Base-by-base conservation (phyloP, 2,113 vertebrate genomes). In the Pachycephala philippinensis region DNA sequence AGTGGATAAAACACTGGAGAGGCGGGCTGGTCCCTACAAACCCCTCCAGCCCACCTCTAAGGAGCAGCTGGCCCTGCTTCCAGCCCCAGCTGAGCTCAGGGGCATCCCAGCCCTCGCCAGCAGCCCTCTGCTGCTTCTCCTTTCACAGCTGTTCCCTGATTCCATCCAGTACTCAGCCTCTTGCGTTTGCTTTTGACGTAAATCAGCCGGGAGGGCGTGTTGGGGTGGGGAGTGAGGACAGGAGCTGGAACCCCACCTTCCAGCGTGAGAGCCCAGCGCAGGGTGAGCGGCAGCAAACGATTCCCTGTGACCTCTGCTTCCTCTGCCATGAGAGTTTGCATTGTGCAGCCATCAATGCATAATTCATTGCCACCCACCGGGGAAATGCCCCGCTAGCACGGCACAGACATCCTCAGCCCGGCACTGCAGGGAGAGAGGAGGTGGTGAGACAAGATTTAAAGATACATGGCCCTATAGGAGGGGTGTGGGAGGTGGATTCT, bases 261-360 rank as follows among this genome's bases (percentile, higher is more conserved):
- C 92, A 69, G 61, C 2, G 77, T 9, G 92, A 75, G 33, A 91
- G 74, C 15, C 2, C 1, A 27, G 56, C 6, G 0, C 18, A 60
- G 54, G 72, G 77, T 33, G 26, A 64, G 68, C 42, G 9, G 86
- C 52, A 10, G 66, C 56, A 45, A 78, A 53, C 0, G 16, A 47
- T 54, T 10, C 81, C 52, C 47, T 1, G 15, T 79, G 91, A 91
- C 89, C 95, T 82, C 49, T 74, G 76, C 85, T 95, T 93, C 92
- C 87, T 68, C 66, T 69, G 85, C 84, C 11, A 1, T 18, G 35
- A 22, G 90, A 42, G 54, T 85, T 76, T 53, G 90, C 76, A 53
- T 23, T 78, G 96, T 75, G 83, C 79, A 94, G 93, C 71, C 13
- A 12, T 31, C 75, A 84, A 81, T 54, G 4, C 80, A 21, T 15